A percentile compares a stretch with the other conserved stretches of the same genome.
These are phyloP conservation scores for Protula sp. DNA, from an alignment of 2,888 invertebrate genomes.

Conservation along the genomic window DNA sequence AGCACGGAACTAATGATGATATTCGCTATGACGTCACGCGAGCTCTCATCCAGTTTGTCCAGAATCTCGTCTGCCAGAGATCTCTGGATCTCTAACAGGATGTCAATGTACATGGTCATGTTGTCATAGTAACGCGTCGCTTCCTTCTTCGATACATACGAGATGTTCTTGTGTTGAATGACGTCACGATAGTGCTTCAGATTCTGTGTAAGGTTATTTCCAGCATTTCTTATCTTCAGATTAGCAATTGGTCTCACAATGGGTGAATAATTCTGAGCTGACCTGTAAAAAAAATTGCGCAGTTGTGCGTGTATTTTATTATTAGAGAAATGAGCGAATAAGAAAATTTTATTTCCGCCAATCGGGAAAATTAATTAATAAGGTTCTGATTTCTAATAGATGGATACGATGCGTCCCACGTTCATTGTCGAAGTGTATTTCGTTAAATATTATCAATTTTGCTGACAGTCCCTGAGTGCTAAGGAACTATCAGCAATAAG, in stretches of 20 bases:
- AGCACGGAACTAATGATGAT: conserved; percentile 69
- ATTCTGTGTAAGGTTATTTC: not conserved
- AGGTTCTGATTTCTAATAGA: no score
- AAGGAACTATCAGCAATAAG: no score
- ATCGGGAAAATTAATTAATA: no score
- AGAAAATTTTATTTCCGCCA: no score
- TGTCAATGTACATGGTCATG: conserved; percentile 75
- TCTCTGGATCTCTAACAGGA: conserved; percentile 72
- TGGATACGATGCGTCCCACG: no score
- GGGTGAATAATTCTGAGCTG: conserved; percentile 76
- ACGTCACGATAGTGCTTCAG: not conserved
- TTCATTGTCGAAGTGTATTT: no score
- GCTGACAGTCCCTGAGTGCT: no score
- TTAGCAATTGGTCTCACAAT: conserved; percentile 64
- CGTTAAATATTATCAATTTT: no score
- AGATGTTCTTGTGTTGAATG: conserved; percentile 43
- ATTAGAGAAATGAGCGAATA: no score
- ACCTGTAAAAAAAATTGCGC: conserved; percentile 54
- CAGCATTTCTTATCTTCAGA: conserved; percentile 37
- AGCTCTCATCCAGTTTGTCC: conserved; percentile 65
- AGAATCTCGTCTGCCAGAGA: conserved; percentile 70
- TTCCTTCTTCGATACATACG: conserved; percentile 65
- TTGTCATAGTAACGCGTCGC: conserved; percentile 79
- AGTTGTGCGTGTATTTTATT: no score
- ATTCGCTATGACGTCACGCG: conserved; percentile 68